Conservation (phyloP, 2,797 vertebrate genomes). For the Darevskia nairensis region DNA sequence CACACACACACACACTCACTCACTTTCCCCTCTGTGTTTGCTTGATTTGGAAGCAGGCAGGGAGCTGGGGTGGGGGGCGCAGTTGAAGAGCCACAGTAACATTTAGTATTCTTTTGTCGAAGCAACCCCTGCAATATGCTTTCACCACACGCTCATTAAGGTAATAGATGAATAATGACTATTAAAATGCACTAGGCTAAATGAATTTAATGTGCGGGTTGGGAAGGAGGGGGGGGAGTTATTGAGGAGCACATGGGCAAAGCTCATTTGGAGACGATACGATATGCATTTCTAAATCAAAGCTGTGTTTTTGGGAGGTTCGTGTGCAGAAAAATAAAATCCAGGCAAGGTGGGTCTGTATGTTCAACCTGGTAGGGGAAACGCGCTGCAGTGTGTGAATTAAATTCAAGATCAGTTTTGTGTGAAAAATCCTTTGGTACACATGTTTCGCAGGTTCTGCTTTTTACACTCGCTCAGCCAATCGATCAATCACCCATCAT, state of each 20-base stretch:
- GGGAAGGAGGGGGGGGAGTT: slow-evolving; percentile 68
- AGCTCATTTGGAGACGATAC: not conserved
- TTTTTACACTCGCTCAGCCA: not conserved
- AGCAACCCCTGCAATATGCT: slow-evolving; percentile 74
- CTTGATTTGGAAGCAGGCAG: slow-evolving; percentile 72
- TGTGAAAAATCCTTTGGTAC: not conserved
- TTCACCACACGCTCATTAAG: slow-evolving; percentile 81
- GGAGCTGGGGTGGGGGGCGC: slow-evolving; percentile 10
- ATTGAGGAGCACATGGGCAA: not conserved
- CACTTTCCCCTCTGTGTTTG: slow-evolving; percentile 46
- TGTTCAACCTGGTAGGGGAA: not conserved
- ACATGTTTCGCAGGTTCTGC: not conserved
- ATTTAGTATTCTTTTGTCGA: slow-evolving; percentile 78
- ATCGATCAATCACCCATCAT: no score
- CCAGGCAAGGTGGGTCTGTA: not conserved
- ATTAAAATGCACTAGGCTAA: slow-evolving; percentile 80
- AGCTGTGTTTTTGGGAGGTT: not conserved
- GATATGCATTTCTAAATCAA: not conserved
- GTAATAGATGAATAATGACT: slow-evolving; percentile 79
- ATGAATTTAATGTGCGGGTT: slow-evolving; percentile 78
- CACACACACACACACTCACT: slow-evolving; percentile 5
- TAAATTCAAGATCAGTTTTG: not conserved
- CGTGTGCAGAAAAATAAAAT: not conserved
- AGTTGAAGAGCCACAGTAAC: slow-evolving; percentile 57
- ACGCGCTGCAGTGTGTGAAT: not conserved